Percentiles rank a stretch among this genome's conserved stretches.
Evolutionary conservation across 2,888 invertebrate genomes (phyloP).

Genomic region (Digitonthophagus gazella): DNA sequence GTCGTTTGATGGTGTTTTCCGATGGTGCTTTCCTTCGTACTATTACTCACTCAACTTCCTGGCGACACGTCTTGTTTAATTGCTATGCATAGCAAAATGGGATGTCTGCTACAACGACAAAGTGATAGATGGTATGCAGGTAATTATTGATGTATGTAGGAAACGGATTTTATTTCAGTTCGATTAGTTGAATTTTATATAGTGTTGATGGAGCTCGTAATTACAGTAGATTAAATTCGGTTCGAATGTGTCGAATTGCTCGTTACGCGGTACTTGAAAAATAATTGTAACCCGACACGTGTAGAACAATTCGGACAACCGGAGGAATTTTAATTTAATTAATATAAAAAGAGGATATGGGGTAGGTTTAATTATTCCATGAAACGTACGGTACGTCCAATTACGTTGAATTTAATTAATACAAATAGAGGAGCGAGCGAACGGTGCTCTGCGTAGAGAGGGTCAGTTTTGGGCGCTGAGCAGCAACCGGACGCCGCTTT

Average conservation of each 20-base stretch:
- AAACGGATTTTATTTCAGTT: neutral
- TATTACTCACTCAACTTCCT: neutral
- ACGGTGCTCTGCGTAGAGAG: neutral
- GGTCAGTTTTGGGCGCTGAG: slow-evolving; percentile 10
- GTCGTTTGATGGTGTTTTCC: too few species aligned
- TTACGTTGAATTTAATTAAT: slow-evolving; percentile 24
- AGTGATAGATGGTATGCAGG: neutral
- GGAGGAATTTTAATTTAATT: neutral
- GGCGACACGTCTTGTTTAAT: neutral
- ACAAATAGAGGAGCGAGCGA: slow-evolving; percentile 20
- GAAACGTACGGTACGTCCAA: slow-evolving; percentile 20
- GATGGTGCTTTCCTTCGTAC: neutral
- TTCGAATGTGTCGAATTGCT: neutral
- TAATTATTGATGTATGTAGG: neutral
- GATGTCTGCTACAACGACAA: neutral
- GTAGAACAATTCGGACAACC: neutral
- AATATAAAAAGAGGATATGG: neutral
- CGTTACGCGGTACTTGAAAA: neutral
- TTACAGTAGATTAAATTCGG: neutral
- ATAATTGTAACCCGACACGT: neutral
- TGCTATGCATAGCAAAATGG: neutral
- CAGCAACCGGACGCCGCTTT: slow-evolving; percentile 9
- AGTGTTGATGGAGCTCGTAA: neutral
- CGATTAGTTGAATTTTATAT: neutral
- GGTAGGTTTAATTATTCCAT: slow-evolving; percentile 15